Percentiles rank a stretch among this genome's conserved stretches.
These are phyloP conservation scores for Natator depressus DNA, from an alignment of 2,113 vertebrate genomes.

Conservation along the genomic window DNA sequence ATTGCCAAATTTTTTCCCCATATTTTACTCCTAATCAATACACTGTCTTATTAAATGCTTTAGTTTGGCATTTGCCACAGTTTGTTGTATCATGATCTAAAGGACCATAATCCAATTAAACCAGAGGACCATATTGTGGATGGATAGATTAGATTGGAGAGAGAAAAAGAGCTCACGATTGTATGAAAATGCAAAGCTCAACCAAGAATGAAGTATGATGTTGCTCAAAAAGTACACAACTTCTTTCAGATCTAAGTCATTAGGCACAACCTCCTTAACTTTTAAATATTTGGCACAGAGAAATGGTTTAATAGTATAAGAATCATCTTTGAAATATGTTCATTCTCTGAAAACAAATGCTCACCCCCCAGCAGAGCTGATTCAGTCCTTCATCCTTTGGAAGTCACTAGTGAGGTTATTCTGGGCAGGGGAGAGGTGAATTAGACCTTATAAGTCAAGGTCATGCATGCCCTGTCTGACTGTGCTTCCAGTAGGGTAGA, in stretches of 20 bases:
- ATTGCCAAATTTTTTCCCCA: neutral
- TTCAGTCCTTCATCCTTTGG: neutral
- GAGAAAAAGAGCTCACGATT: neutral
- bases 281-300: neutral
- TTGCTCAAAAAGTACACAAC: neutral
- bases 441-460: neutral
- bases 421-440: fast-evolving
- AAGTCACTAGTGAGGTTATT: neutral
- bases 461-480: neutral
- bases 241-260: neutral
- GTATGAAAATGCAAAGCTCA: neutral
- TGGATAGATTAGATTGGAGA: slow-evolving; percentile 11
- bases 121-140: neutral
- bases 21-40: neutral
- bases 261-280: neutral
- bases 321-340: neutral
- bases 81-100: slow-evolving; percentile 2
- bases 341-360: neutral
- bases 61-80: neutral
- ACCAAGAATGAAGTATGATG: neutral
- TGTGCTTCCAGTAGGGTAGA: neutral
- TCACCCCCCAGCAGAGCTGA: fast-evolving
- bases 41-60: neutral
- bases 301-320: neutral
- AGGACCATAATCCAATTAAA: neutral